phyloP scores from a whole-genome alignment of 2,888 invertebrate genomes.

The Gisinianus flammeolus region DNA sequence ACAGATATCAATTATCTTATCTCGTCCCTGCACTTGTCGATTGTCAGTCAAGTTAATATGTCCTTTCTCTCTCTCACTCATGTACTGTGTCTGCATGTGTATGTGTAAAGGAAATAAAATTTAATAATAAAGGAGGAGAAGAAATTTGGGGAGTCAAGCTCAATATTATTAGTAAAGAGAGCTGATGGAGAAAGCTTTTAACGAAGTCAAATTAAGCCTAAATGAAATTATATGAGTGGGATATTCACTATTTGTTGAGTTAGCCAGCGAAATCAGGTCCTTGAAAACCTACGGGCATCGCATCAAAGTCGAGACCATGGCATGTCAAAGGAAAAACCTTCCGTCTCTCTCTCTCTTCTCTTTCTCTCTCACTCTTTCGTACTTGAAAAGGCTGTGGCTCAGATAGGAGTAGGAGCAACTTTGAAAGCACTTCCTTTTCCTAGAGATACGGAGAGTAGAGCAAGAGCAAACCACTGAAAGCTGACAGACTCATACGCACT shows the following conservation, averaged over 20 bases:
- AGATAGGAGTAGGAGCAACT: no score
- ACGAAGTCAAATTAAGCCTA: constrained; percentile 33
- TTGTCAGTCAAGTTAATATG: not conserved
- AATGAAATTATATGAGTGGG: constrained; percentile 27
- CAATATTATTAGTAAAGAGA: not conserved
- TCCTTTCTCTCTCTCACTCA: no score
- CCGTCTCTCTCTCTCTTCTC: not conserved
- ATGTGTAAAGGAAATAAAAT: not conserved
- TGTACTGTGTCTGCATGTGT: no score
- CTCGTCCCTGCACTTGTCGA: not conserved
- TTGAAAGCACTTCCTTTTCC: no score
- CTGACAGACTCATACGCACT: no score
- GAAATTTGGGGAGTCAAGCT: not conserved
- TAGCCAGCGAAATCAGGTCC: not conserved
- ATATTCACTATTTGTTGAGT: constrained; percentile 13
- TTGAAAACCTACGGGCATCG: constrained; percentile 25
- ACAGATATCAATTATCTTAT: no score
- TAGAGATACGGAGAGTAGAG: no score
- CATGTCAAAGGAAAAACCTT: constrained; percentile 5
- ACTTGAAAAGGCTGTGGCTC: no score
- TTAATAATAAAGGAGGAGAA: constrained; percentile 4
- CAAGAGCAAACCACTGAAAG: no score
- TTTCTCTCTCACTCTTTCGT: no score
- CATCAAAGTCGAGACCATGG: constrained; percentile 7
- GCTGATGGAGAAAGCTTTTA: constrained; percentile 33